Conservation (phyloP, 2,797 vertebrate genomes). For the Holocentrus rufus region DNA sequence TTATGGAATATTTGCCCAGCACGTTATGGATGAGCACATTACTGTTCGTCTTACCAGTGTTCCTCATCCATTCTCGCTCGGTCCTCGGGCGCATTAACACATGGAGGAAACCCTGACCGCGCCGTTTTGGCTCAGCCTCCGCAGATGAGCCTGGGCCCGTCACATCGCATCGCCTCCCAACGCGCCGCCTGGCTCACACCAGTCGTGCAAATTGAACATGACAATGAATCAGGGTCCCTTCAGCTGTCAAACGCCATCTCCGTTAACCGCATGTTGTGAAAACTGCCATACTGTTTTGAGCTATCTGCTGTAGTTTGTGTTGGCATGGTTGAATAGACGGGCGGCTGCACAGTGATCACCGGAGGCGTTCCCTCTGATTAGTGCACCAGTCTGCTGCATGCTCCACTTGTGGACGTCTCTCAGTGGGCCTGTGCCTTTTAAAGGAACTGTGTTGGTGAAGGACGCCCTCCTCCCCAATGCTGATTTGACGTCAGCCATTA, state of each 20-base stretch:
- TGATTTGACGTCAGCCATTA: slow-evolving; percentile 35
- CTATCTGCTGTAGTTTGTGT: not conserved
- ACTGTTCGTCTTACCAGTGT: slow-evolving; percentile 24
- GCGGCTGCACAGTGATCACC: not conserved
- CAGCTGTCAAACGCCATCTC: not conserved
- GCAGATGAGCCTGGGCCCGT: not conserved
- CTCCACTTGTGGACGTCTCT: slow-evolving; percentile 6
- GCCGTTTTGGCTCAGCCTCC: slow-evolving; percentile 3
- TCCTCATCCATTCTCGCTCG: slow-evolving; percentile 28
- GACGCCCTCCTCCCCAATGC: slow-evolving; percentile 2
- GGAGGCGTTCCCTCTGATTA: not conserved
- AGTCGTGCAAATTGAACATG: slow-evolving; percentile 36
- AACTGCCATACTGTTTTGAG: slow-evolving; percentile 4
- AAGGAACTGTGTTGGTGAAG: slow-evolving; percentile 17
- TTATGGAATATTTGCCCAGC: slow-evolving; percentile 56
- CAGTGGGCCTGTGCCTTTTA: slow-evolving; percentile 6
- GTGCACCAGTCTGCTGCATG: not conserved
- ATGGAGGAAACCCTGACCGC: slow-evolving; percentile 4
- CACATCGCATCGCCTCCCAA: not conserved
- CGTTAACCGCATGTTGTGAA: slow-evolving; percentile 6
- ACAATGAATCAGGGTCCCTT: slow-evolving; percentile 29
- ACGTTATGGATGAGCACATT: slow-evolving; percentile 64
- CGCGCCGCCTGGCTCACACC: slow-evolving; percentile 12
- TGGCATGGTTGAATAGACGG: not conserved
- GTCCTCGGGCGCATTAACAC: not conserved